phyloP scores from a whole-genome alignment of 2,113 vertebrate species.

The Psilopsiagon aymara region DNA sequence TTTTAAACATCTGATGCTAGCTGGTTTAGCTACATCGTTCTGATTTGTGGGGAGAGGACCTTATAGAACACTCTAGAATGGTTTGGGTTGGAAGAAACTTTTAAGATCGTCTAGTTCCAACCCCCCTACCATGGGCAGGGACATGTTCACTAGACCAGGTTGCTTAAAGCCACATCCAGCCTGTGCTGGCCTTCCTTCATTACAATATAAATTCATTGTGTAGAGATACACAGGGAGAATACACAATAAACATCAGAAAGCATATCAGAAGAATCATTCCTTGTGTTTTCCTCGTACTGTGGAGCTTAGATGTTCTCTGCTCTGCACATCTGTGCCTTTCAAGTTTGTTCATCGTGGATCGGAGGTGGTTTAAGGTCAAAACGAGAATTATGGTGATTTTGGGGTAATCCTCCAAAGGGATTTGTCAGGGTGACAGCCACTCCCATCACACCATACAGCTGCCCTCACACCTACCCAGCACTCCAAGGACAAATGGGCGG shows the following conservation, averaged over 20 bases:
- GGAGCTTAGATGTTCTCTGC: not conserved
- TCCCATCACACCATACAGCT: not conserved
- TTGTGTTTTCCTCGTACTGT: not conserved
- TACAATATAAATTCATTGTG: not conserved
- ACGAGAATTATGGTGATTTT: not conserved
- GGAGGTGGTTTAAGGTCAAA: not conserved
- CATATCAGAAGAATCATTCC: not conserved
- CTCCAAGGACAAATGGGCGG: not conserved
- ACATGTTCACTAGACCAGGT: not conserved
- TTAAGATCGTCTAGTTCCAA: not conserved
- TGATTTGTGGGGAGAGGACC: not conserved
- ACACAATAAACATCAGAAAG: not conserved
- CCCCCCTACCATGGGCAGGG: not conserved
- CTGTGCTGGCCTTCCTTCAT: not conserved
- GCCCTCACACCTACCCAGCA: not conserved
- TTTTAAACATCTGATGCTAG: not conserved
- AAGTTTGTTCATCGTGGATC: not conserved
- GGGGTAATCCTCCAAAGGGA: not conserved
- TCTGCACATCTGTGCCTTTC: not conserved
- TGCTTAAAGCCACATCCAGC: not conserved
- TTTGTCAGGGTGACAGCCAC: not conserved
- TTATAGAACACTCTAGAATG: not conserved
- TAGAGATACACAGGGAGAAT: not conserved
- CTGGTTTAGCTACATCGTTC: not conserved
- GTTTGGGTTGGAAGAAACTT: not conserved